A percentile compares a stretch with the other conserved stretches of the same genome.
Conservation (phyloP, 30 jellyfish, hydroid and myxozoan genomes). For the Aurelia sp. region DNA sequence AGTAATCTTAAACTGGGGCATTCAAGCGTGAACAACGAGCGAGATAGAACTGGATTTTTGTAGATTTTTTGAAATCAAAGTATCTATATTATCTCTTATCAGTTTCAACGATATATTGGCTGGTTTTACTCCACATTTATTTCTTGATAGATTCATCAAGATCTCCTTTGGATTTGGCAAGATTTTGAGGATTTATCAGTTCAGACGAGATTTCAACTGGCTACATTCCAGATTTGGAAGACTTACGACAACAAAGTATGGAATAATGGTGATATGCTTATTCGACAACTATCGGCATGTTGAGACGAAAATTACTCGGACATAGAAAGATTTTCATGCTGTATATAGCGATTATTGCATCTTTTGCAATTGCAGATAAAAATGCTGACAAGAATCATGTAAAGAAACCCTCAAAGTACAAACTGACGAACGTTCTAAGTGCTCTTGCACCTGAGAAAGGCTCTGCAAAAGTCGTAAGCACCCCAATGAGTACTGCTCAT, state of each 20-base stretch:
- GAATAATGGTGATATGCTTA: conserved; percentile 36
- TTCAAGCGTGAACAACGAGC: conserved; percentile 47
- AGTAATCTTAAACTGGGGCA: conserved; percentile 17
- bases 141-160: too few relatives aligned
- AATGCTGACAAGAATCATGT: conserved; percentile 5
- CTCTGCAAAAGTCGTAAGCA: neutral
- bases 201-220: too few relatives aligned
- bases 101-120: too few relatives aligned
- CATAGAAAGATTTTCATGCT: conserved; percentile 11
- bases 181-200: too few relatives aligned
- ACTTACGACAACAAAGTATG: neutral
- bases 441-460: conserved; percentile 84
- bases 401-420: conserved; percentile 53
- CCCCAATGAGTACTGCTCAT: neutral
- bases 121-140: too few relatives aligned
- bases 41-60: neutral
- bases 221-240: neutral
- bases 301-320: conserved; percentile 18
- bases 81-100: too few relatives aligned
- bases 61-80: too few relatives aligned
- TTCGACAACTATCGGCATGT: conserved; percentile 12
- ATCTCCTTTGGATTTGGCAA: too few relatives aligned
- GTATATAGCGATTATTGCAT: conserved; percentile 14
- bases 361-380: neutral
- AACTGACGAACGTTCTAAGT: conserved; percentile 76